phyloP scores from a whole-genome alignment of 2,797 vertebrate genomes.

The Helostoma temminkii region DNA sequence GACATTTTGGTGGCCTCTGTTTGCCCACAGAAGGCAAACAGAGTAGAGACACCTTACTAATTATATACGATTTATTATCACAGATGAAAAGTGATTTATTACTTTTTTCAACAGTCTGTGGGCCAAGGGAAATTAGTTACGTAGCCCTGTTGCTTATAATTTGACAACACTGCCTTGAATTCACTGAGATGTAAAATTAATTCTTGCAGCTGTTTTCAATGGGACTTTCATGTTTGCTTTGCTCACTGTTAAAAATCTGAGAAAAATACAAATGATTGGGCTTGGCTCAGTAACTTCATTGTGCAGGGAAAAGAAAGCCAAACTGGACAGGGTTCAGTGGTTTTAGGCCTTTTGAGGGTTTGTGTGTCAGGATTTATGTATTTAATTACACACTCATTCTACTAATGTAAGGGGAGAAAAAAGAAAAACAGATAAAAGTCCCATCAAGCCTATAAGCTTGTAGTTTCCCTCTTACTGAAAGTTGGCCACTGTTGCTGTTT shows the following conservation, averaged over 20 bases:
- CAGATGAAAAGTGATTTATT: constrained; percentile 79
- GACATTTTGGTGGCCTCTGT: constrained; percentile 53
- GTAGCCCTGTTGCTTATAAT: constrained; percentile 83
- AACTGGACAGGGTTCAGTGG: constrained; percentile 80
- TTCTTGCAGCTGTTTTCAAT: constrained; percentile 83
- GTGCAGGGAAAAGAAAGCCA: constrained; percentile 76
- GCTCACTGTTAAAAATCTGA: constrained; percentile 81
- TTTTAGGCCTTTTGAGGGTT: constrained; percentile 83
- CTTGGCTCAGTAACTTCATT: constrained; percentile 85
- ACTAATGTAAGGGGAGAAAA: constrained; percentile 81
- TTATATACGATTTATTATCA: constrained; percentile 79
- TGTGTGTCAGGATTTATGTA: constrained; percentile 83
- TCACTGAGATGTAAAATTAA: constrained; percentile 87
- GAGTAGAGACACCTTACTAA: constrained; percentile 74
- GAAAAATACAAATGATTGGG: constrained; percentile 85
- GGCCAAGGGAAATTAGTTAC: constrained; percentile 82
- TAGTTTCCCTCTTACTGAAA: constrained; percentile 81
- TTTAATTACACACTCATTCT: constrained; percentile 85
- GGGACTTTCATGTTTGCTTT: constrained; percentile 82
- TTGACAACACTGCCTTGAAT: constrained; percentile 83
- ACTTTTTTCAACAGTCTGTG: constrained; percentile 75
- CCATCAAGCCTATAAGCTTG: constrained; percentile 75
- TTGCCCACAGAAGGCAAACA: constrained; percentile 67
- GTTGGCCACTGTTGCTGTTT: constrained; percentile 81
- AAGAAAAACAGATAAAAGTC: constrained; percentile 77